Conservation (phyloP, 2,797 vertebrate species). For the Pagetopsis macropterus region DNA sequence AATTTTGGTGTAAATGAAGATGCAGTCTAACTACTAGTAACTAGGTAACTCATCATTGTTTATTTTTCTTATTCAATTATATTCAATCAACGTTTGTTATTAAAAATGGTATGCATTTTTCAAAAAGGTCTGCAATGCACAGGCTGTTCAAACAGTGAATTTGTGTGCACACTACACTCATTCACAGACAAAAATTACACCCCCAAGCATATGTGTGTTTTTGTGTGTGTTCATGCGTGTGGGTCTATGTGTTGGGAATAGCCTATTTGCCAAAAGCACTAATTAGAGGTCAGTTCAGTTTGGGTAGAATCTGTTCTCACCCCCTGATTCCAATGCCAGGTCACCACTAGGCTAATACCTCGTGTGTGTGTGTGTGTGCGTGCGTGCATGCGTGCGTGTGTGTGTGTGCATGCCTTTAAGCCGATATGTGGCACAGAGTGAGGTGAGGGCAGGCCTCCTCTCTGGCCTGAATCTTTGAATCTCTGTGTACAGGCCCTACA, state of each 20-base stretch:
- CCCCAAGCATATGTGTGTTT: conserved; percentile 56
- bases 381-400: conserved; percentile 33
- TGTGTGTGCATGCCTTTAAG: conserved; percentile 57
- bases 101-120: neutral
- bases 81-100: neutral
- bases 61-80: neutral
- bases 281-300: conserved; percentile 87
- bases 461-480: conserved; percentile 66
- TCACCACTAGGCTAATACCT: conserved; percentile 70
- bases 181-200: conserved; percentile 34
- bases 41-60: neutral
- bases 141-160: conserved; percentile 31
- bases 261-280: conserved; percentile 84
- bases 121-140: conserved; percentile 9
- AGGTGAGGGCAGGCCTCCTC: conserved; percentile 68
- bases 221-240: conserved; percentile 50
- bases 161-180: conserved; percentile 48
- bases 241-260: conserved; percentile 73
- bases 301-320: conserved; percentile 79
- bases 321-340: conserved; percentile 75
- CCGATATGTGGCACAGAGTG: conserved; percentile 60
- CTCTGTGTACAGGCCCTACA: conserved; percentile 58
- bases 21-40: too few relatives aligned
- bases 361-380: conserved; percentile 24
- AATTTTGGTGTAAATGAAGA: too few relatives aligned